Evolutionary conservation across 2,888 invertebrate species (phyloP).

Genomic region (Anaspis maculata): DNA sequence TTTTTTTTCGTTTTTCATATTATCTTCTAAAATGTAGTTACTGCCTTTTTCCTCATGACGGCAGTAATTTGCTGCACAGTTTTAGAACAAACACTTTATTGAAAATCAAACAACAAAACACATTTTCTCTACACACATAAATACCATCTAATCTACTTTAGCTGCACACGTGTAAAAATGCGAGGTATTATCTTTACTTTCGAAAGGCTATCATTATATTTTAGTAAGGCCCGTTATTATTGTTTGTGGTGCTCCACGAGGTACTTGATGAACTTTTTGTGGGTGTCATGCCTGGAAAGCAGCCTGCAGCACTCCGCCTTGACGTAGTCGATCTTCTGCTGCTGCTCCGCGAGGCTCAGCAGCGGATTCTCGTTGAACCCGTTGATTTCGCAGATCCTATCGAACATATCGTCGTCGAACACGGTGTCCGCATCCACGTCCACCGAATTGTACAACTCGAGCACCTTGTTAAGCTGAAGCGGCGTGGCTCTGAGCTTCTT

Average conservation of each 20-base stretch:
- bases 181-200: no score
- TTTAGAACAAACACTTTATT: no score
- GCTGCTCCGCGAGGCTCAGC: constrained; percentile 21
- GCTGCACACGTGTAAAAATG: no score
- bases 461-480: constrained; percentile 15
- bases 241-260: constrained; percentile 17
- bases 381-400: constrained; percentile 25
- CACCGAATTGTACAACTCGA: constrained; percentile 23
- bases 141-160: no score
- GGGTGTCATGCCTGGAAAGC: constrained; percentile 17
- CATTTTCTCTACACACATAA: no score
- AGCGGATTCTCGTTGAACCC: constrained; percentile 25
- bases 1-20: no score
- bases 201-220: no score
- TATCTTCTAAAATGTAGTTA: no score
- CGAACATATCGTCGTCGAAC: constrained; percentile 21
- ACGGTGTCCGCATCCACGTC: constrained; percentile 21
- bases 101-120: no score
- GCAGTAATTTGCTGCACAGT: no score
- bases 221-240: no score
- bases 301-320: constrained; percentile 28
- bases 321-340: constrained; percentile 24
- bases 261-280: constrained; percentile 20
- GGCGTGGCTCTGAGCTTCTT: constrained; percentile 4
- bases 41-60: no score